Evolutionary conservation across 2,888 invertebrate genomes (phyloP), one percentile per base, ranked within the genome.

Genomic region (Lottia scabra): DNA sequence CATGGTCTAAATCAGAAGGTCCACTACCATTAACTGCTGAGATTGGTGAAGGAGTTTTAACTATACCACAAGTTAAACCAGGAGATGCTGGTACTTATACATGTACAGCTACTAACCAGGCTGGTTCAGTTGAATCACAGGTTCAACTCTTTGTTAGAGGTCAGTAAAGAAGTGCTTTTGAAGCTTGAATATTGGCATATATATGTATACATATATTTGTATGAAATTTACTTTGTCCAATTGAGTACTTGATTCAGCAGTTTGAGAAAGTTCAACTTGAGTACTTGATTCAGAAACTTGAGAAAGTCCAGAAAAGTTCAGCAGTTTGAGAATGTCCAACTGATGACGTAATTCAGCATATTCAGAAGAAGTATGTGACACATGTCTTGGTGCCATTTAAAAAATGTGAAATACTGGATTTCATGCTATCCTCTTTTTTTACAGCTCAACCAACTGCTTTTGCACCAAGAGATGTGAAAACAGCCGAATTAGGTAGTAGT

Each of bases 1-100:
- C 90, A 10, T 95, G 94, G 94, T 91, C 91, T 5, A 93, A 92
- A 86, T 89, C 91, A 2, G 90, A 91, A 43, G 84, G 81, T n/a
- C 78, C 75, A 4, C 68, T 88, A 38, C 84, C 87, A 1, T 67
- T 71, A 2, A 68, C 75, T 30, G 79, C 84, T 16, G 72, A 91
- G 75, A 91, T 92, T 27, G 90, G 91, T 63, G 93, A 92, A 30
- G 91, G 91, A 43, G 88, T 92, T 67, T 87, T 95, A 63, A 90
- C 92, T 76, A 91, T 95, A 67, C 89, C 88, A 2, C 91, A 91
- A 76, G 92, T 94, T 1, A 89, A 90, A 70, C 89, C 91, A 3
- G 92, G 92, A 71, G 93, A 95, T 88, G 92, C 92, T 43, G 95
- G 94, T 63, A 89, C 91, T 8, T 95, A 95, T 86, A 90, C 92